Evolutionary conservation across 2,113 vertebrate species (phyloP), one percentile per base, ranked within the genome.

Genomic region (Odobenus rosmarus): DNA sequence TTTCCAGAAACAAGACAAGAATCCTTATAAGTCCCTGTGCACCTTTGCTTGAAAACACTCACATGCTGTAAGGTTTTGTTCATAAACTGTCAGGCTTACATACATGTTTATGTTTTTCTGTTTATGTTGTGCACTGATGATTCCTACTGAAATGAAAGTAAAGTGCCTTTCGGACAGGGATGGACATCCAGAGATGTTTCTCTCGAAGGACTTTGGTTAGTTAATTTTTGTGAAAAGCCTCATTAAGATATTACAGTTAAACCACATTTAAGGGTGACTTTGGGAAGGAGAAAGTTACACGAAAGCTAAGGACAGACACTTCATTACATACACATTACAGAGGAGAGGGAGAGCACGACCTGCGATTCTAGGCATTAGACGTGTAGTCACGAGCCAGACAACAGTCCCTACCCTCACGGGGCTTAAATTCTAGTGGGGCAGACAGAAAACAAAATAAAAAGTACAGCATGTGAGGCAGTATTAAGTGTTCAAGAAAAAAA

Each of bases 231-330:
- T 42, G 21, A 61, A 87, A 67, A 93, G 24, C 5, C 42, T 76
- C n/a, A 93, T 24, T 71, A 74, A 90, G 57, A 28, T 28, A 84
- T 18, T 67, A 89, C 13, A 55, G 55, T 64, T 53, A 64, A 95
- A 72, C 28, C 81, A 82, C 69, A 89, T 39, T 72, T 90, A 79
- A 82, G 39, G 26, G 59, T 79, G 62, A 81, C 16, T 97, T 89
- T 89, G 1, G 26, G 83, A 72, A 90, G 84, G 62, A 55, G 69
- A 94, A 71, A 28, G 67, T 46, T 55, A 93, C 16, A 80, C 4
- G 39, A 80, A 91, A 76, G 23, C 49, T 62, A 81, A 12, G 33
- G 36, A 57, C 14, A 36, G 36, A 57, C 14, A 36, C 81, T 76
- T 19, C 77, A 51, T 72, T 26, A 74, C 71, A 26, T 46, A 92